A percentile compares a stretch with the other conserved stretches of the same genome.
phyloP scores from a whole-genome alignment of 2,888 invertebrate genomes.

The Trichogramma evanescens region DNA sequence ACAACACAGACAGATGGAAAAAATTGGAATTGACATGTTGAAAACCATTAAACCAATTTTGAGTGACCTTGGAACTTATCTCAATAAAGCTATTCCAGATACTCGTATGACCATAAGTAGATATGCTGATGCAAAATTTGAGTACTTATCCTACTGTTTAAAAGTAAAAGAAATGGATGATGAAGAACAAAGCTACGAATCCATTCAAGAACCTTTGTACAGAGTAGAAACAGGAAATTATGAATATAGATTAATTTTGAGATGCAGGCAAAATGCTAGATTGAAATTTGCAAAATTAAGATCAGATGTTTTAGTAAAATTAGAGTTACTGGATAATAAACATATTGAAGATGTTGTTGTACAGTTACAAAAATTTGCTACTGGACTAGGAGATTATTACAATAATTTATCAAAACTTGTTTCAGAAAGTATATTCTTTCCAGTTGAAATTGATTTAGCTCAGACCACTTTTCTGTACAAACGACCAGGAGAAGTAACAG shows the following conservation, averaged over 20 bases:
- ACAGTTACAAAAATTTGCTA: constrained; percentile 75
- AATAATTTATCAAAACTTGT: constrained; percentile 71
- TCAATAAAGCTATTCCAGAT: constrained; percentile 97
- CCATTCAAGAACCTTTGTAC: constrained; percentile 91
- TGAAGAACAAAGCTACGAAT: constrained; percentile 90
- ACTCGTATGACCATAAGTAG: constrained; percentile 94
- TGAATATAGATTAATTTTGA: constrained; percentile 90
- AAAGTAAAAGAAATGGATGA: constrained; percentile 99
- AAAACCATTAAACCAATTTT: constrained; percentile 89
- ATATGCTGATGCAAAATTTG: constrained; percentile 98
- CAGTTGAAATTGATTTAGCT: constrained; percentile 91
- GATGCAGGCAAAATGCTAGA: constrained; percentile 93
- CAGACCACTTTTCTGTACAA: constrained; percentile 89
- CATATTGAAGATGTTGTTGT: constrained; percentile 93
- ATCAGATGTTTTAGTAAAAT: constrained; percentile 90
- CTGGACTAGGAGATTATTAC: constrained; percentile 72
- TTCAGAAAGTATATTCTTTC: constrained; percentile 75
- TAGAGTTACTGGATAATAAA: constrained; percentile 95
- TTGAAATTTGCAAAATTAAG: constrained; percentile 73
- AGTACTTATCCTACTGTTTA: constrained; percentile 96
- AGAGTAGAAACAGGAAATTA: constrained; percentile 99
- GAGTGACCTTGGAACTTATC: constrained; percentile 90
- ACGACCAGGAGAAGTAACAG: constrained; percentile 48
- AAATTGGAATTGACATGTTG: constrained; percentile 80
- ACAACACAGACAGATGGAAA: constrained; percentile 86